phyloP scores from a whole-genome alignment of 30 jellyfish, hydroid and myxozoan species.

The Hydractinia symbiolongicarpus region DNA sequence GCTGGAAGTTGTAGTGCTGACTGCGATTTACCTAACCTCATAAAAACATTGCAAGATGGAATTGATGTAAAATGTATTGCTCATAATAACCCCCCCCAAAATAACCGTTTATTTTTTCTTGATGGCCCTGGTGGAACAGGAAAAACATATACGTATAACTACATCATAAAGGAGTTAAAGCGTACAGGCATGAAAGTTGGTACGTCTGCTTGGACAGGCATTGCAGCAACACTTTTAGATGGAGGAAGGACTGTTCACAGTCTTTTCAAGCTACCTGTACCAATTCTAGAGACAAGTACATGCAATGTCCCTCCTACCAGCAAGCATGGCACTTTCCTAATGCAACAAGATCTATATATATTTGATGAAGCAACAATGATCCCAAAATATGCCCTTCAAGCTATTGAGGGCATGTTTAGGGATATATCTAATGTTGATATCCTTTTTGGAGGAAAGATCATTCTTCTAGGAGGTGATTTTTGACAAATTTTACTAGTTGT shows the following conservation, averaged over 20 bases:
- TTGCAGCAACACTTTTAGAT: too few relatives aligned
- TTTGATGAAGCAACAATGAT: slow-evolving; percentile 52
- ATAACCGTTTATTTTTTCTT: too few relatives aligned
- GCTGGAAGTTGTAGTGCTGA: too few relatives aligned
- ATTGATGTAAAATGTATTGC: too few relatives aligned
- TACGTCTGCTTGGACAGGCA: background rate
- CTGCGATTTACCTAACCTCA: too few relatives aligned
- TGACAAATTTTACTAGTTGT: too few relatives aligned
- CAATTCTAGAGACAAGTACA: slow-evolving; percentile 8
- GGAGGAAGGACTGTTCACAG: too few relatives aligned
- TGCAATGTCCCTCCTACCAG: background rate
- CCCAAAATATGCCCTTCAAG: slow-evolving; percentile 33
- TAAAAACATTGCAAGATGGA: too few relatives aligned
- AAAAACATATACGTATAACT: slow-evolving; percentile 29
- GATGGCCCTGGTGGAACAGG: slow-evolving; percentile 31
- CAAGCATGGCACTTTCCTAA: background rate
- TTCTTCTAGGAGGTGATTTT: too few relatives aligned
- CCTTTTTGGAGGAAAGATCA: slow-evolving; percentile 33
- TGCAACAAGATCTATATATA: slow-evolving; percentile 6
- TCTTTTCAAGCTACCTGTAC: slow-evolving; percentile 18
- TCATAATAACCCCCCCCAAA: too few relatives aligned
- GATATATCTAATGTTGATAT: slow-evolving; percentile 18
- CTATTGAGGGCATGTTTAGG: slow-evolving; percentile 9
- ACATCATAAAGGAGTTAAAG: background rate
- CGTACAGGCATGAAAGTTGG: background rate